Evolutionary conservation across 2,888 invertebrate genomes (phyloP), one percentile per base, ranked within the genome.

Genomic region (Hyalella azteca): DNA sequence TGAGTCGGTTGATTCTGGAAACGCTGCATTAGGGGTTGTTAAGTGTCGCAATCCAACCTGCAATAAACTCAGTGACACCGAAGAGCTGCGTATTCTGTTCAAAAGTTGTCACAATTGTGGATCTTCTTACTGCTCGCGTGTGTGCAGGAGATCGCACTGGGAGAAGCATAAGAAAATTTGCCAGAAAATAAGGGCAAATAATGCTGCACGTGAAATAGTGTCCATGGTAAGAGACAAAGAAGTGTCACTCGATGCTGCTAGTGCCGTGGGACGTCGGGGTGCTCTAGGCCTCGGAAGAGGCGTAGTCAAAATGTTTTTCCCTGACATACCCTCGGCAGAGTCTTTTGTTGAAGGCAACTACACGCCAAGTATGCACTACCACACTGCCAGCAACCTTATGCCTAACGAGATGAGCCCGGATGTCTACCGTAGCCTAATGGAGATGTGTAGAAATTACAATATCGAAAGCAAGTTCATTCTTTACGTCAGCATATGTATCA

Each of bases 91-190:
- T 85, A 91, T 92, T 86, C 91, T 91, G 86, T 97, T 93, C 90
- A 96, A 97, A 88, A 94, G 94, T 86, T 96, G 96, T 89, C 96
- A 96, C 90, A 97, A 97, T 88, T 98, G 98, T 90, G 93, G 94
- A 85, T 95, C 96, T 87, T 92, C 94, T 87, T 98, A 98, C 89
- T 98, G 98, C 89, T 95, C 95, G 82, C 91, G 95, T 82, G 93
- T 94, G 86, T 98, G 97, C 88, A 91, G 98, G 36, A 90, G 94
- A 82, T 92, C 93, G 19, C 96, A 98, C 88, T 97, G 97, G 97
- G 94, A 95, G 87, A 93, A 94, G 86, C 98, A 98, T 87, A 92
- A 96, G 82, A 93, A 94, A 86, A 93, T 93, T 49, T 97, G 97
- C 88, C 90, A 95, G 84, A 95, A 96, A 88, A 95, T 95, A 29